Evolutionary conservation across 2,888 invertebrate genomes (phyloP).

Genomic region (Fabriciana adippe): DNA sequence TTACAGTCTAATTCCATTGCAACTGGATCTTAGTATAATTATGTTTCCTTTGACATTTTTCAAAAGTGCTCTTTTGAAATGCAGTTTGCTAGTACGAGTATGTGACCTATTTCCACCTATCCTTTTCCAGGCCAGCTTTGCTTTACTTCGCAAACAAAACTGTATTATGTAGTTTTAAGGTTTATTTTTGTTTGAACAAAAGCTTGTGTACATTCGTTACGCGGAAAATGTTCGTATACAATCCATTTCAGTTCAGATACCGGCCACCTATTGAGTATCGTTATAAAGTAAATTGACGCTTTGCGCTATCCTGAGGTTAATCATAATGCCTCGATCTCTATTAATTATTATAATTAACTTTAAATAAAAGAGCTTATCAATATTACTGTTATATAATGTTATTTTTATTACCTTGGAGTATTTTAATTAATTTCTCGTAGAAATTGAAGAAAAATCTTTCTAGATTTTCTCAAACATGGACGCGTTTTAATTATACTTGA

Average conservation of each 20-base stretch:
- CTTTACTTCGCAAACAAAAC: slow-evolving; percentile 31
- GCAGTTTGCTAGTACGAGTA: slow-evolving; percentile 30
- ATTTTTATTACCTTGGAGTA: too few relatives aligned
- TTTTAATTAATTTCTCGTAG: too few relatives aligned
- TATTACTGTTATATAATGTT: too few relatives aligned
- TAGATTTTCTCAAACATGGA: too few relatives aligned
- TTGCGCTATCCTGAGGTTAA: slow-evolving; percentile 6
- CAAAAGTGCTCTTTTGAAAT: slow-evolving; percentile 37
- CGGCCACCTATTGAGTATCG: slow-evolving; percentile 21
- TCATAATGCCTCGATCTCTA: not conserved
- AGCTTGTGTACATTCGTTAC: slow-evolving; percentile 22
- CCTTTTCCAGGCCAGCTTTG: slow-evolving; percentile 29
- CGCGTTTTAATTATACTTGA: too few relatives aligned
- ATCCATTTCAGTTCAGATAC: slow-evolving; percentile 27
- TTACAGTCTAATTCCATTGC: slow-evolving; percentile 24
- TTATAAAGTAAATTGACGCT: slow-evolving; percentile 21
- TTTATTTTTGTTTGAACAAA: slow-evolving; percentile 30
- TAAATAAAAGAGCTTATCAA: not conserved
- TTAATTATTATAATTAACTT: not conserved
- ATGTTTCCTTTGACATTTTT: slow-evolving; percentile 40
- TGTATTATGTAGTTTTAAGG: slow-evolving; percentile 25
- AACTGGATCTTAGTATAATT: slow-evolving; percentile 38
- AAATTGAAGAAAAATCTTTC: too few relatives aligned
- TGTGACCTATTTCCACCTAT: slow-evolving; percentile 40
- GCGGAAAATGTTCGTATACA: slow-evolving; percentile 31